These are phyloP conservation scores for Rhabdomys pumilio DNA, from an alignment of 2,797 vertebrate species.

Conservation along the genomic window DNA sequence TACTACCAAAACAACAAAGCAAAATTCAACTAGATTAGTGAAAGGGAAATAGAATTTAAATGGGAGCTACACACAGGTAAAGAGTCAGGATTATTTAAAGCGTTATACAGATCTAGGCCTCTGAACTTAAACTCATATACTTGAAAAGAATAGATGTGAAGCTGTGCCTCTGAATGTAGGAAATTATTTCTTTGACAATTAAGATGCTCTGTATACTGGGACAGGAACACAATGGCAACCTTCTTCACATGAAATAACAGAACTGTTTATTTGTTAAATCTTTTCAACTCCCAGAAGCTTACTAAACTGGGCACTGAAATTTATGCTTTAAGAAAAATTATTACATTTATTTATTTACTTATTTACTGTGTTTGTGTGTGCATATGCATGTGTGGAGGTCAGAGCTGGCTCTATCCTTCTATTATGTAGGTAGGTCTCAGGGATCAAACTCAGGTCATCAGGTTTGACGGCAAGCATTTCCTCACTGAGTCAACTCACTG, in stretches of 20 bases:
- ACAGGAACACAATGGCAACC: neutral
- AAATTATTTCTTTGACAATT: conserved; percentile 26
- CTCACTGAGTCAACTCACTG: neutral
- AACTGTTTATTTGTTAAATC: conserved; percentile 51
- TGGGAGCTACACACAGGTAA: neutral
- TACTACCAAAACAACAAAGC: neutral
- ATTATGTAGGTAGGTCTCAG: neutral
- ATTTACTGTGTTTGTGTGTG: neutral
- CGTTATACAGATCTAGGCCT: conserved; percentile 30
- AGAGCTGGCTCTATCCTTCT: neutral
- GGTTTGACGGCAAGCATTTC: neutral
- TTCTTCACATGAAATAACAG: neutral
- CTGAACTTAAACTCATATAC: neutral
- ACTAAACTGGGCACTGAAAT: conserved; percentile 5
- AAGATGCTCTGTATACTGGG: neutral
- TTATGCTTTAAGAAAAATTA: neutral
- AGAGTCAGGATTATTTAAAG: conserved; percentile 32
- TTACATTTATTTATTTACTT: neutral
- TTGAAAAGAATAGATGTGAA: conserved; percentile 37
- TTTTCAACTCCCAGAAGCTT: conserved; percentile 3
- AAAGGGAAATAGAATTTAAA: conserved; percentile 49
- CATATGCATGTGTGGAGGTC: neutral
- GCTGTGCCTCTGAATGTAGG: conserved; percentile 26
- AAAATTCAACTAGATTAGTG: conserved; percentile 53
- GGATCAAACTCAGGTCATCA: neutral